A percentile compares a stretch with the other conserved stretches of the same genome.
Conservation (phyloP, 1,140 invertebrate species). For the Teleogryllus occipitalis region DNA sequence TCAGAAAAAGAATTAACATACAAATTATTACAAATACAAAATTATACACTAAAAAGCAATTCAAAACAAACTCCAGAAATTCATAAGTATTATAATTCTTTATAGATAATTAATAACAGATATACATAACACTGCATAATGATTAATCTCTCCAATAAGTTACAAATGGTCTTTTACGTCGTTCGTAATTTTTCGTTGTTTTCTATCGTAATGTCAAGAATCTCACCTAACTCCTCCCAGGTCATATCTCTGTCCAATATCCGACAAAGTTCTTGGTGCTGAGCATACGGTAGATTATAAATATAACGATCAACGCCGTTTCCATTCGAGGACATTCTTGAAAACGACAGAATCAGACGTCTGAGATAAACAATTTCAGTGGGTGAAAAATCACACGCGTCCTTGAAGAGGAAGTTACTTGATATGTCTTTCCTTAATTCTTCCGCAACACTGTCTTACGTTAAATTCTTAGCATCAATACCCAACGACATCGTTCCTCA, state of each 20-base stretch:
- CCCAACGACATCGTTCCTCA: no score
- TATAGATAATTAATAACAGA: background rate
- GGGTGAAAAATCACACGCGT: no score
- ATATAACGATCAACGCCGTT: conserved; percentile 43
- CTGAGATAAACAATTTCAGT: no score
- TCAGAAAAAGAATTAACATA: no score
- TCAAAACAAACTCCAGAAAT: background rate
- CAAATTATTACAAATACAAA: background rate
- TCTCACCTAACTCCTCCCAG: conserved; percentile 63
- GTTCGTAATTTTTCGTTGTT: background rate
- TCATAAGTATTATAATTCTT: background rate
- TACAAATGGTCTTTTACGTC: background rate
- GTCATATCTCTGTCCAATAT: conserved; percentile 67
- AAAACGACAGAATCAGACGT: no score
- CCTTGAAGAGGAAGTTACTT: no score
- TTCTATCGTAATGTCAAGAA: background rate
- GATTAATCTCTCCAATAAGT: background rate
- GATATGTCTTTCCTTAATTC: no score
- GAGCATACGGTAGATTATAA: conserved; percentile 61
- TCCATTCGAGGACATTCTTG: conserved; percentile 3
- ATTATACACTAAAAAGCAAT: background rate
- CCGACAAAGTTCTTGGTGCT: conserved; percentile 58
- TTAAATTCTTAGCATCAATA: no score
- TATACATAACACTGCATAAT: background rate
- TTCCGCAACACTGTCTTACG: no score